Evolutionary conservation across 2,113 vertebrate genomes (phyloP).

Genomic region (Macquaria australasica): DNA sequence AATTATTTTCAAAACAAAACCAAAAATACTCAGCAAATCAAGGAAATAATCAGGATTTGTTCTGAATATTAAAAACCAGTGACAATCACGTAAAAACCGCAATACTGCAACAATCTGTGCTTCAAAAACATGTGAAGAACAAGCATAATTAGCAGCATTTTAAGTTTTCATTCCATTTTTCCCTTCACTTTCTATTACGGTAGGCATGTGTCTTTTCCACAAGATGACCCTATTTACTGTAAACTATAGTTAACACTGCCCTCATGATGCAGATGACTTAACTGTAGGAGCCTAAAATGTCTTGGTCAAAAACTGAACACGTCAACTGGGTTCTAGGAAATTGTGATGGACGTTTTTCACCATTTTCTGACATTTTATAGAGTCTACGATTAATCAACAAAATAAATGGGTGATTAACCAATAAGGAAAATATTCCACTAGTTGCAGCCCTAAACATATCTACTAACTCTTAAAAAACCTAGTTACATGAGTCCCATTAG

Average conservation of each 20-base stretch:
- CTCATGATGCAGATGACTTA: not conserved
- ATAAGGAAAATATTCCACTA: not conserved
- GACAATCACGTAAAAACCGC: not conserved
- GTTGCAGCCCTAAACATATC: not conserved
- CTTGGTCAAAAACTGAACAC: not conserved
- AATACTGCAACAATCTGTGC: not conserved
- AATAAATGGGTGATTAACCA: not conserved
- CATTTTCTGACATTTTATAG: not conserved
- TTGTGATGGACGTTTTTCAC: not conserved
- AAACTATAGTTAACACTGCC: not conserved
- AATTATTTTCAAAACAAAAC: slow-evolving; percentile 14
- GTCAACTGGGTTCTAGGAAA: not conserved
- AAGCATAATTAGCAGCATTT: not conserved
- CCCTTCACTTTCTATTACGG: not conserved
- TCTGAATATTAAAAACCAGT: not conserved
- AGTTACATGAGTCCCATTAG: not conserved
- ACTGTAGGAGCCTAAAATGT: not conserved
- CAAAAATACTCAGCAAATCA: slow-evolving; percentile 7
- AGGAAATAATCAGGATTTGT: not conserved
- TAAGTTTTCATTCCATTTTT: slow-evolving; percentile 1
- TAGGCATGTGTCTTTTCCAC: not conserved
- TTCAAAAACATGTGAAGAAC: not conserved
- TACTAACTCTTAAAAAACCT: not conserved
- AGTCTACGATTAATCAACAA: not conserved
- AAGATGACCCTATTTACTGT: not conserved